Base-by-base conservation (phyloP, 2,888 invertebrate species). In the Drosophila parthenogenetica region DNA sequence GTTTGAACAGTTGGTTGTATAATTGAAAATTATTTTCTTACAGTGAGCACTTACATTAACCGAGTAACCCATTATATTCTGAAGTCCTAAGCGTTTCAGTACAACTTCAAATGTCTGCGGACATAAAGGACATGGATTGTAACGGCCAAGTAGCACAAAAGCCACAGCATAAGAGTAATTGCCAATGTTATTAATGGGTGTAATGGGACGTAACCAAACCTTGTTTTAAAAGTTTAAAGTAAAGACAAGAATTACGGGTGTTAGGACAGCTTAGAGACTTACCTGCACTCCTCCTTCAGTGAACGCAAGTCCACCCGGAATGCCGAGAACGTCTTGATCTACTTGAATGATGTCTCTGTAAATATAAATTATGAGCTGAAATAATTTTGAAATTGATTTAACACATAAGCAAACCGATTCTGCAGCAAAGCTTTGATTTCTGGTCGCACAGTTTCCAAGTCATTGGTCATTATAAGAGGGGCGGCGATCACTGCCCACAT, bases 401-500 rank as follows among this genome's bases (percentile, higher is more conserved):
- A n/a, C 8, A 2, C 1, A 14, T 5, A 3, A 22, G 25, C 73
- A 46, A 93, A 93, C 89, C 92, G 93, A 90, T 96, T 96, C 59
- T 93, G 93, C 14, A 96, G 92, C 72, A 96, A 93, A 5, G 92
- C 93, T 81, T 93, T 94, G 61, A 94, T 94, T 85, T 93, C 93
- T 0, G 93, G 93, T 11, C 92, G 91, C 16, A 96, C 94, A 8
- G 91, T 92, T 19, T 94, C 90, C 61, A 96, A 92, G 91, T 96
- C 95, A 46, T 93, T 94, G 0, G 96, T 95, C 94, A 96, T 95
- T 35, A 96, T 93, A 7, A 96, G 91, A 0, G 96, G 96, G 2
- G 95, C 94, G 3, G 96, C 95, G 90, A 96, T 91, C 39, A 96
- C 92, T 0, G 95, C 93, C 96, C 96, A 96, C 59, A 96, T 92